phyloP scores from a whole-genome alignment of 2,113 vertebrate species.

The Oreochromis spilurus region DNA sequence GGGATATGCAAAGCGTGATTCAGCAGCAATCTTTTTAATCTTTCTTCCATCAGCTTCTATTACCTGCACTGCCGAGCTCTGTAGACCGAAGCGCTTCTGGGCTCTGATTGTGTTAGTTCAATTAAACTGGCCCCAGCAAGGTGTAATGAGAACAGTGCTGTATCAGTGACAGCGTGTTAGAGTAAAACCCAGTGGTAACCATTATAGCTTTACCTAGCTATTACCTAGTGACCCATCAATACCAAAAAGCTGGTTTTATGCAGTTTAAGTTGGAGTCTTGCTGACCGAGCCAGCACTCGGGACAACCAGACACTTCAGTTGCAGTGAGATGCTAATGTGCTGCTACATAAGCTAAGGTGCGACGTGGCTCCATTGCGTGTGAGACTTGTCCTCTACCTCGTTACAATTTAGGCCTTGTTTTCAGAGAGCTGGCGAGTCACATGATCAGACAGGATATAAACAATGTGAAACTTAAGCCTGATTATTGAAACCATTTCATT shows the following conservation, averaged over 20 bases:
- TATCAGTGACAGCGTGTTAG: slow-evolving; percentile 21
- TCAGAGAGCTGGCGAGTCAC: background rate
- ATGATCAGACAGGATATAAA: background rate
- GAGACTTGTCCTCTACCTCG: background rate
- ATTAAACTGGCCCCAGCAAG: slow-evolving; percentile 43
- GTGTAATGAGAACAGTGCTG: slow-evolving; percentile 44
- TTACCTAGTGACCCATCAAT: slow-evolving; percentile 22
- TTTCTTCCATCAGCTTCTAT: slow-evolving; percentile 50
- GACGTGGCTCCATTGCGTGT: background rate
- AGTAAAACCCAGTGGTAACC: background rate
- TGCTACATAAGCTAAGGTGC: background rate
- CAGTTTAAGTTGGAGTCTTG: background rate
- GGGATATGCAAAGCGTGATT: slow-evolving; percentile 42
- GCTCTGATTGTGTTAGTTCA: slow-evolving; percentile 61
- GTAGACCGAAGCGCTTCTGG: slow-evolving; percentile 23
- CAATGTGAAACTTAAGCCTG: background rate
- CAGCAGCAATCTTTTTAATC: slow-evolving; percentile 52
- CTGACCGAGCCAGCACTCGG: background rate
- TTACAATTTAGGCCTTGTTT: background rate
- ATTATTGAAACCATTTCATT: background rate
- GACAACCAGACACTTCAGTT: background rate
- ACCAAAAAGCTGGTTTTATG: slow-evolving; percentile 1
- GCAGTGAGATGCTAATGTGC: background rate
- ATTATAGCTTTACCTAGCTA: background rate
- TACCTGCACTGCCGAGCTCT: slow-evolving; percentile 28